These are phyloP conservation scores for Didymodactylos carnosus DNA, from an alignment of 2,888 invertebrate genomes.

Conservation along the genomic window DNA sequence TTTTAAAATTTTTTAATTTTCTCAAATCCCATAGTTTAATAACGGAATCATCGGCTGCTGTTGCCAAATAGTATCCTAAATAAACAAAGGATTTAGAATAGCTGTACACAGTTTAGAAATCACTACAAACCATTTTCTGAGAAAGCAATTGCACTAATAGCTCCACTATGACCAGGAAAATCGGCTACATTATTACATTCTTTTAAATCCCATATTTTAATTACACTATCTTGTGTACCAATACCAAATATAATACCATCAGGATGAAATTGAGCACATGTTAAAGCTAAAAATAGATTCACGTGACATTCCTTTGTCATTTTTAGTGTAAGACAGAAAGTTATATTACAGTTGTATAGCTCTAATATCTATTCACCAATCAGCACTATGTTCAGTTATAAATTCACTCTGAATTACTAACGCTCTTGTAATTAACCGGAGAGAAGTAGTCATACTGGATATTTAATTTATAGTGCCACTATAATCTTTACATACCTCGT, in stretches of 20 bases:
- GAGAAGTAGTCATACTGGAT: too few relatives aligned
- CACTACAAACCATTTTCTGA: conserved; percentile 95
- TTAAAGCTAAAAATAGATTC: conserved; percentile 42
- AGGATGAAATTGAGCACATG: conserved; percentile 95
- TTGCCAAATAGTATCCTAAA: conserved; percentile 66
- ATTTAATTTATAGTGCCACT: too few relatives aligned
- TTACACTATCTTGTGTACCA: conserved; percentile 73
- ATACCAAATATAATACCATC: conserved; percentile 97
- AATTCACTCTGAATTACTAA: too few relatives aligned
- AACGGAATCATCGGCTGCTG: conserved; percentile 86
- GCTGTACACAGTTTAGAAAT: too few relatives aligned
- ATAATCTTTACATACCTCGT: background rate
- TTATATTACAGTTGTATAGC: too few relatives aligned
- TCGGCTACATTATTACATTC: conserved; percentile 92
- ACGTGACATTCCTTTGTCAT: background rate
- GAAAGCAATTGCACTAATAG: conserved; percentile 87
- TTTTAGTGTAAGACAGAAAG: too few relatives aligned
- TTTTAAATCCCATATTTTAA: conserved; percentile 98
- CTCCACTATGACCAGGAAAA: conserved; percentile 83
- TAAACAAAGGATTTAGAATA: too few relatives aligned
- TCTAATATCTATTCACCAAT: too few relatives aligned
- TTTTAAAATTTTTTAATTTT: conserved; percentile 93
- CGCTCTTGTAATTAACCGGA: too few relatives aligned
- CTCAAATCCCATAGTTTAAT: conserved; percentile 97
- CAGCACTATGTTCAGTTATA: too few relatives aligned